Evolutionary conservation across 2,888 invertebrate genomes (phyloP).

Genomic region (Andrena minutula): DNA sequence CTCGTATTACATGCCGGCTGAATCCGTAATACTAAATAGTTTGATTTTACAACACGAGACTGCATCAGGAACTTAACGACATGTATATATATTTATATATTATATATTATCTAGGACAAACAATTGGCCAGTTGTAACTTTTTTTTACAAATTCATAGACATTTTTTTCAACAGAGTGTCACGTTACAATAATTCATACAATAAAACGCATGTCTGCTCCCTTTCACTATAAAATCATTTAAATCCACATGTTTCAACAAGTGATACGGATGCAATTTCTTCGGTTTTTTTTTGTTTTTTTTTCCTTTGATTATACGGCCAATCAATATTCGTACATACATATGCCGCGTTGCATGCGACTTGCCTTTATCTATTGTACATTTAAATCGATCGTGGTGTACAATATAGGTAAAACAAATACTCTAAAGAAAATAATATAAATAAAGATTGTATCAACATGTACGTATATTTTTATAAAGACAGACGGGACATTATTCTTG

Average conservation of each 20-base stretch:
- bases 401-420: slow-evolving; percentile 68
- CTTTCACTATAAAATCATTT: slow-evolving; percentile 56
- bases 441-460: slow-evolving; percentile 77
- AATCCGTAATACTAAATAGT: slow-evolving; percentile 75
- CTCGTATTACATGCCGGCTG: slow-evolving; percentile 63
- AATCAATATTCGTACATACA: slow-evolving; percentile 53
- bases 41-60: slow-evolving; percentile 82
- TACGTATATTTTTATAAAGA: slow-evolving; percentile 80
- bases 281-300: not conserved
- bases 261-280: slow-evolving; percentile 43
- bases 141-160: slow-evolving; percentile 74
- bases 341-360: slow-evolving; percentile 26
- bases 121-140: slow-evolving; percentile 75
- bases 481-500: slow-evolving; percentile 73
- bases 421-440: slow-evolving; percentile 73
- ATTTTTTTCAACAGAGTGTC: slow-evolving; percentile 70
- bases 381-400: slow-evolving; percentile 54
- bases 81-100: slow-evolving; percentile 73
- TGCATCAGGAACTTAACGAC: slow-evolving; percentile 82
- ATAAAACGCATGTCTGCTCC: slow-evolving; percentile 60
- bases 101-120: slow-evolving; percentile 78
- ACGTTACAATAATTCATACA: slow-evolving; percentile 69
- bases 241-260: slow-evolving; percentile 52
- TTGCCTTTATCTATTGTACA: slow-evolving; percentile 56
- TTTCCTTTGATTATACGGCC: slow-evolving; percentile 46